These are phyloP conservation scores for Hippolais icterina DNA, from an alignment of 2,113 vertebrate genomes.

Conservation along the genomic window DNA sequence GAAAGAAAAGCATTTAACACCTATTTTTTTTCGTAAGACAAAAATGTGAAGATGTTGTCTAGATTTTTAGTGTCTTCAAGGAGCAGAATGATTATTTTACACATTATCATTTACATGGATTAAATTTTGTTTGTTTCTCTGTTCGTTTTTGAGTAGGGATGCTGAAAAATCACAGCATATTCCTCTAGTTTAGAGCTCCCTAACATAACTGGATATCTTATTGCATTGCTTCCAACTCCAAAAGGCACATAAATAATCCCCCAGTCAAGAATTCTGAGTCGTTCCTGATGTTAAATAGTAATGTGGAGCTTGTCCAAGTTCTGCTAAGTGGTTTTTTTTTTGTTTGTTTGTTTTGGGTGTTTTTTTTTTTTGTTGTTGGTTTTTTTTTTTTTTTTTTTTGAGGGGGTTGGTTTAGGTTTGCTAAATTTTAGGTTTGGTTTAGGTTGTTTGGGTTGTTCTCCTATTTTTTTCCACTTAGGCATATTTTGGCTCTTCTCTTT, in stretches of 20 bases:
- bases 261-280: neutral
- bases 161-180: neutral
- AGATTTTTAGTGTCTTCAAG: neutral
- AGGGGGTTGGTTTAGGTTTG: no score
- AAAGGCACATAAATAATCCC: neutral
- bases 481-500: neutral
- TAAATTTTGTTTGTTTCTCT: neutral
- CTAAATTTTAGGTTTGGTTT: neutral
- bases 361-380: no score
- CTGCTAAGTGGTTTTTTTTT: neutral
- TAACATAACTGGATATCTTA: neutral
- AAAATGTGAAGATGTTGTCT: neutral
- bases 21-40: neutral
- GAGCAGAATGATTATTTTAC: neutral
- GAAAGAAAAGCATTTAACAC: neutral
- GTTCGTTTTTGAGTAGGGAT: neutral
- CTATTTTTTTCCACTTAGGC: neutral
- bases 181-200: neutral
- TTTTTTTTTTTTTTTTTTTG: neutral
- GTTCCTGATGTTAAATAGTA: neutral
- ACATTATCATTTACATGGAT: neutral
- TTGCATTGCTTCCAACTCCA: neutral
- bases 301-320: neutral
- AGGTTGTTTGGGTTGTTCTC: neutral
- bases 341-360: no score